Evolutionary conservation across 2,113 vertebrate species (phyloP), one percentile per base, ranked within the genome.

Genomic region (Scortum barcoo): DNA sequence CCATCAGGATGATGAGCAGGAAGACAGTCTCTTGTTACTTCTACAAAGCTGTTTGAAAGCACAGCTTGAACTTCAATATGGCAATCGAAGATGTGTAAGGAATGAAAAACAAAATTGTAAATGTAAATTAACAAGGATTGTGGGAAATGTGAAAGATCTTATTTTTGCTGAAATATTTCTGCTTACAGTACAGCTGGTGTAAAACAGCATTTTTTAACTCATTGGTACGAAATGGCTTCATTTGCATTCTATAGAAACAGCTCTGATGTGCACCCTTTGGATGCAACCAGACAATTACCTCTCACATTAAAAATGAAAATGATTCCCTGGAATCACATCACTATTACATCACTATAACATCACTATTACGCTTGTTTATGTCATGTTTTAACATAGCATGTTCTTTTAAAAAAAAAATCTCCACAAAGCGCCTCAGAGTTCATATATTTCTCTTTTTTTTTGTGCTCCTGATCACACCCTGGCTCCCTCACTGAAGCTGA

Each of bases 401-500:
- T 51, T 3, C 11, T 24, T 22, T 5, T n/a, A 28, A n/a, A 70
- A 28, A n/a, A 70, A 13, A 42, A 36, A 22, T 24, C 16, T 2
- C 40, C 42, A 26, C 28, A 22, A 3, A 6, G 2, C 4, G 42
- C 16, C 50, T 17, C 24, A 3, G 17, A 61, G 60, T 46, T 65
- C 6, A 10, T 38, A n/a, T 17, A 12, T 57, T 66, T 44, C 20
- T 11, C 1, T 5, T 57, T 19, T 26, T 73, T 78, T 54, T 10
- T 30, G 26, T 61, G 56, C 20, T 66, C 14, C 57, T 51, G 28
- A 48, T 53, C 72, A 26, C 51, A 5, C 28, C 60, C 54, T 2
- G 56, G 30, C 51, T 65, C 56, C 22, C 26, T 67, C 12, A n/a
- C 67, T 13, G 58, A 26, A 73, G 54, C 77, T 17, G 62, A 60